These are phyloP conservation scores for Atlantisia rogersi DNA, from an alignment of 2,113 vertebrate species.

Conservation along the genomic window DNA sequence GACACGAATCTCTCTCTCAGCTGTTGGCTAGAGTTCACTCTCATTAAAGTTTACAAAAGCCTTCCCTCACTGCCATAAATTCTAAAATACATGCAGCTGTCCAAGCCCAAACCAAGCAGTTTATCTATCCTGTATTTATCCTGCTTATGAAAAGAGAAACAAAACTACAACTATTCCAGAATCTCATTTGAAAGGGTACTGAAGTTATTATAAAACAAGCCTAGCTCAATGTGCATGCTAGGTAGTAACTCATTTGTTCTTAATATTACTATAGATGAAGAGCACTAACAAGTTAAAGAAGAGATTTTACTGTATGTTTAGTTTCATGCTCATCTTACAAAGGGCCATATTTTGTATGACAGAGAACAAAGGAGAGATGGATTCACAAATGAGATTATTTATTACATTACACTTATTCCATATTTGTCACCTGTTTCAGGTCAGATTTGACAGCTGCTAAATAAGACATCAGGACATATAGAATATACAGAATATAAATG, in stretches of 20 bases:
- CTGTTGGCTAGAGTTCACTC: background rate
- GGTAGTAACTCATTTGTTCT: background rate
- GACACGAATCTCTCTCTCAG: background rate
- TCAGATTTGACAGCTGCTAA: background rate
- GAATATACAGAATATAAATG: background rate
- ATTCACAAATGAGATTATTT: background rate
- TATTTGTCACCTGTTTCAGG: background rate
- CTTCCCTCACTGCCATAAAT: background rate
- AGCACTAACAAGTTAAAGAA: background rate
- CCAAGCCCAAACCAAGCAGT: background rate
- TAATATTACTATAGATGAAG: background rate
- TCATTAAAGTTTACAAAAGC: background rate
- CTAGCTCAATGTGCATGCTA: background rate
- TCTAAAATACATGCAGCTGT: background rate
- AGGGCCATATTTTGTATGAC: background rate
- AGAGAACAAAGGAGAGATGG: background rate
- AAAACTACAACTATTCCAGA: background rate
- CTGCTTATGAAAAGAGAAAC: background rate
- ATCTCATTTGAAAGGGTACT: background rate
- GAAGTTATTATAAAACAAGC: background rate
- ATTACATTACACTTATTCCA: background rate
- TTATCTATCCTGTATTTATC: background rate
- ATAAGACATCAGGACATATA: background rate
- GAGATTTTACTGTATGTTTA: background rate
- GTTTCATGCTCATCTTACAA: background rate